Percentiles rank a stretch among this genome's conserved stretches.
Conservation (phyloP, 2,888 invertebrate genomes). For the Electrophaes corylata region DNA sequence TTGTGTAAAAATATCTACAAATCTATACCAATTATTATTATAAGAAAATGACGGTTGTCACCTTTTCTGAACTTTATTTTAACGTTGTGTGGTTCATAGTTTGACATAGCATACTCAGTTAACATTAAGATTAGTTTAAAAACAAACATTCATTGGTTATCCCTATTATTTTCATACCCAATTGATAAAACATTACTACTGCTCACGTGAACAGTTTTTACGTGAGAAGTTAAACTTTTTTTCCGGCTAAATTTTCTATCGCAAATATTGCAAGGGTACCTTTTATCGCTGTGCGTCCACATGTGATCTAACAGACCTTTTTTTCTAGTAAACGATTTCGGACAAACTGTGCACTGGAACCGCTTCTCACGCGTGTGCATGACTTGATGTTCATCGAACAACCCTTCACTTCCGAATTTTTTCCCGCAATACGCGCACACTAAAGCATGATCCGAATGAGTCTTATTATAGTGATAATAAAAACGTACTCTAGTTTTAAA, state of each 20-base stretch:
- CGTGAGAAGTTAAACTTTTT: slow-evolving; percentile 46
- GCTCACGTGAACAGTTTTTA: slow-evolving; percentile 26
- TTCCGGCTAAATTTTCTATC: slow-evolving; percentile 45
- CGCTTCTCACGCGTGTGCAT: slow-evolving; percentile 34
- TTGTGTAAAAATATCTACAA: too few relatives aligned
- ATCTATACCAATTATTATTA: too few relatives aligned
- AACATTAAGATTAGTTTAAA: too few relatives aligned
- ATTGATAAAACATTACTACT: too few relatives aligned
- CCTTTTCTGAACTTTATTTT: too few relatives aligned
- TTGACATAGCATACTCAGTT: too few relatives aligned
- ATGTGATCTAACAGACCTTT: slow-evolving; percentile 40
- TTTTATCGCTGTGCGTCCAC: slow-evolving; percentile 46
- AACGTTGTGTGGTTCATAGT: too few relatives aligned
- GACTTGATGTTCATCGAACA: slow-evolving; percentile 26
- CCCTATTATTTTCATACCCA: too few relatives aligned
- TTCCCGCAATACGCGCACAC: slow-evolving; percentile 28
- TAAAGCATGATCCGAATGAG: slow-evolving; percentile 26
- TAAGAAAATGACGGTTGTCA: too few relatives aligned
- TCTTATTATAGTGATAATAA: slow-evolving; percentile 25
- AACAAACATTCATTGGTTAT: too few relatives aligned
- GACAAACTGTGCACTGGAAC: slow-evolving; percentile 29
- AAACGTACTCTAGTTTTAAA: slow-evolving; percentile 18
- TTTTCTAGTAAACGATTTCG: slow-evolving; percentile 23
- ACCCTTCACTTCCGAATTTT: slow-evolving; percentile 21
- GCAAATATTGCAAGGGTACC: slow-evolving; percentile 42